Evolutionary conservation across 2,888 invertebrate genomes (phyloP), one percentile per base, ranked within the genome.

Genomic region (Silvanus unidentatus): DNA sequence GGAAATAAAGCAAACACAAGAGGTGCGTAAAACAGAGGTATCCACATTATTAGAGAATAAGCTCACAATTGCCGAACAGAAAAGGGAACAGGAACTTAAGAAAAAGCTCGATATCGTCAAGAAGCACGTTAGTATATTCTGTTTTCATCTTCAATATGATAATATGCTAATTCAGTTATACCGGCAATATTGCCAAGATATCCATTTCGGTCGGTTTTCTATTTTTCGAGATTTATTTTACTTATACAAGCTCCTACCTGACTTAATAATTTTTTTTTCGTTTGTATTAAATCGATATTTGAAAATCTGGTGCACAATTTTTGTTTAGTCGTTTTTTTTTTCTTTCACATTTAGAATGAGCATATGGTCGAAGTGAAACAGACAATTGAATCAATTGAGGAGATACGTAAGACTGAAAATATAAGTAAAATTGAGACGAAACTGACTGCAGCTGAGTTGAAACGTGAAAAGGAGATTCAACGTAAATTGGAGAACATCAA

Each of bases 81-180:
- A 91, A 70, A 80, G 92, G 58, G 86, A 88, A 71, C 84, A 84
- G 72, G 89, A 89, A 73, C 81, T 91, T 53, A 86, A 87, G 75
- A 87, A 85, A 75, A 87, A 88, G 76, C 77, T 91, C 70, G 90
- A 90, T 70, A 81, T 80, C 70, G 84, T 85, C 65, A 87, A 87
- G 73, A 86, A 87, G 75, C 85, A 87, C 80, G 90, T 90, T 81
- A 73, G 82, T 77, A 71, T 64, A 11, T 35, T 35, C 11, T 9
- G 8, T 11, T 9, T 9, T 28, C 28, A 28, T 28, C 10, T 28
- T 10, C n/a, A n/a, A n/a, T n/a, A n/a, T n/a, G n/a, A n/a, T n/a
- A n/a, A n/a, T n/a, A n/a, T n/a, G n/a, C n/a, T n/a, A n/a, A n/a
- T n/a, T n/a, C n/a, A n/a, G n/a, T n/a, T n/a, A n/a, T n/a, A n/a